Percentiles rank a stretch among this genome's conserved stretches.
Evolutionary conservation across 1,140 invertebrate species (phyloP).

Genomic region (Cotesia glomerata): DNA sequence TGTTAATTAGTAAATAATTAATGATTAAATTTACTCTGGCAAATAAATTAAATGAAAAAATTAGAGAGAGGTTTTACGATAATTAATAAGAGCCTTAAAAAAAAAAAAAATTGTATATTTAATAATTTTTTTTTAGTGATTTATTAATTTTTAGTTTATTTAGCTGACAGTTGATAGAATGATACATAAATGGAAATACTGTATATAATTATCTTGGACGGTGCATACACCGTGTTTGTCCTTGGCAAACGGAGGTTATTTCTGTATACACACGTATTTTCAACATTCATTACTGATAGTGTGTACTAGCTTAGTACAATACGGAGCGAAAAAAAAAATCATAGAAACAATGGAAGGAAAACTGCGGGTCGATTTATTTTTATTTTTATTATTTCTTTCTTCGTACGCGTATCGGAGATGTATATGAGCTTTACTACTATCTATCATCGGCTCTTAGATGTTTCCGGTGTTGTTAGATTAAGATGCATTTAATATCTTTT

Average conservation of each 20-base stretch:
- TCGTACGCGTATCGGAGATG: not conserved
- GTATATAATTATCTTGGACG: slow-evolving; percentile 20
- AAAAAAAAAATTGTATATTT: too few species aligned
- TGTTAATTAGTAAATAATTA: too few species aligned
- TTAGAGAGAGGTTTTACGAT: too few species aligned
- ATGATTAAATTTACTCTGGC: too few species aligned
- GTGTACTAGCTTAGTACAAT: not conserved
- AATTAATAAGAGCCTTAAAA: too few species aligned
- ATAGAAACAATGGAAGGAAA: slow-evolving; percentile 33
- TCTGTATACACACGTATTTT: not conserved
- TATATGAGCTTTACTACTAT: slow-evolving; percentile 5
- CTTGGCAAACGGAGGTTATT: slow-evolving; percentile 16
- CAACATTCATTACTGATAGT: not conserved
- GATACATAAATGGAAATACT: too few species aligned
- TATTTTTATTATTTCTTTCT: slow-evolving; percentile 6
- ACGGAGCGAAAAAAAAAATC: slow-evolving; percentile 11
- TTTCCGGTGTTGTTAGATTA: slow-evolving; percentile 22
- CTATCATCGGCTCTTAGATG: slow-evolving; percentile 25
- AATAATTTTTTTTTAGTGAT: too few species aligned
- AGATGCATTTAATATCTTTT: too few species aligned
- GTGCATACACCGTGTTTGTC: slow-evolving; percentile 12
- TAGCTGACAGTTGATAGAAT: too few species aligned
- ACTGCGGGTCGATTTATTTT: slow-evolving; percentile 28
- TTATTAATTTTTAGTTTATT: too few species aligned
- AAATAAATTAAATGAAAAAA: too few species aligned